phyloP scores from a whole-genome alignment of 2,888 invertebrate species.

The Agrotis exclamationis region DNA sequence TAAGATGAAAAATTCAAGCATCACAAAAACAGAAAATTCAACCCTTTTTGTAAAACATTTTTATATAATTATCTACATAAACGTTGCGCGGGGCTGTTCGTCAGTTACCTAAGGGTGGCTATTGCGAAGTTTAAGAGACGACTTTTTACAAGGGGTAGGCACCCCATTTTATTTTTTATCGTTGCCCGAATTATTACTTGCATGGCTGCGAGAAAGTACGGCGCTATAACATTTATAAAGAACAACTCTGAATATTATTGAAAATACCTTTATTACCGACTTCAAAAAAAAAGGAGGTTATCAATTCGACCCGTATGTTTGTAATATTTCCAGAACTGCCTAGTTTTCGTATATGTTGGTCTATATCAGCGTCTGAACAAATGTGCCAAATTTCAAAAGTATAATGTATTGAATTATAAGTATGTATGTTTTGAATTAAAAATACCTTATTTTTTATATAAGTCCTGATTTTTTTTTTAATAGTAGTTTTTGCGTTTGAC shows the following conservation, averaged over 20 bases:
- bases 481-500: no score
- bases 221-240: not conserved
- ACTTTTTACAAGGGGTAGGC: conserved; percentile 86
- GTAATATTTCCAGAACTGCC: no score
- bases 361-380: no score
- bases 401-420: no score
- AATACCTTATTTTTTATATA: no score
- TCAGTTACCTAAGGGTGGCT: conserved; percentile 78
- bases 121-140: conserved; percentile 78
- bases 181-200: conserved; percentile 78
- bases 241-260: not conserved
- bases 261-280: no score
- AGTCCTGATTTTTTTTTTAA: no score
- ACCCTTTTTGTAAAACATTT: conserved; percentile 64
- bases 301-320: no score
- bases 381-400: no score
- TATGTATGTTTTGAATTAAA: no score
- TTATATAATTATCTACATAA: conserved; percentile 69
- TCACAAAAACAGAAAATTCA: conserved; percentile 25
- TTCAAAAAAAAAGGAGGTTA: no score
- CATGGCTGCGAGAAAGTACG: conserved; percentile 72
- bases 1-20: not conserved
- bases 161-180: conserved; percentile 88
- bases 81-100: conserved; percentile 65
- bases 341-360: no score